Conservation (phyloP, 2,797 vertebrate genomes). For the Glyptemys insculpta region DNA sequence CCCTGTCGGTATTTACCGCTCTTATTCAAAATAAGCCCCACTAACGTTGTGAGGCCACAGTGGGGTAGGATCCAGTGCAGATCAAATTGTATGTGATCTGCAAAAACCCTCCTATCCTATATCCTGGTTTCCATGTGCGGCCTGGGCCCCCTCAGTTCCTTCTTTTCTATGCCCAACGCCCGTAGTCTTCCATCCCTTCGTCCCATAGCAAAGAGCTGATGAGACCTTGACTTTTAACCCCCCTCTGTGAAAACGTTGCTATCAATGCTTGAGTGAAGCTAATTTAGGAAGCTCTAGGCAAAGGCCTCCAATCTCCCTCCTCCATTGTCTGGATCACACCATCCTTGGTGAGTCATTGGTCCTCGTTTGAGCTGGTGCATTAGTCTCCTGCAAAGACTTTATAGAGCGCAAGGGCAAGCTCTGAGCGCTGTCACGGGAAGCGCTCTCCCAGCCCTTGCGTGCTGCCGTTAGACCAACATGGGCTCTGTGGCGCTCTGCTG, state of each 20-base stretch:
- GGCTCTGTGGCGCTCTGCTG: neutral
- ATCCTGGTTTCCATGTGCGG: neutral
- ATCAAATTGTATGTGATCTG: neutral
- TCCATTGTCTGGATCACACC: neutral
- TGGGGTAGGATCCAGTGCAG: conserved; percentile 16
- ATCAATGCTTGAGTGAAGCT: conserved; percentile 1
- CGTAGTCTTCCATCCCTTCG: neutral
- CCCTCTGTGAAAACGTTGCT: conserved; percentile 14
- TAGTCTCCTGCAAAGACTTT: neutral
- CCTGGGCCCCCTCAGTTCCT: conserved; percentile 12
- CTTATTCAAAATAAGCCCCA: neutral
- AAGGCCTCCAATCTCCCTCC: neutral
- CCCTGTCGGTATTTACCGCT: neutral
- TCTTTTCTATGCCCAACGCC: conserved; percentile 28
- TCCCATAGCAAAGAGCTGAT: conserved; percentile 17
- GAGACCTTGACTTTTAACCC: neutral
- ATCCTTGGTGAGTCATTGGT: neutral
- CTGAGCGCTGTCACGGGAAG: too few species aligned
- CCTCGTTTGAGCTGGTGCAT: neutral
- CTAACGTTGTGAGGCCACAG: neutral
- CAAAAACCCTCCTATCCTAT: conserved; percentile 49
- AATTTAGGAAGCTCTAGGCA: neutral
- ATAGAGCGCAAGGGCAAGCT: neutral
- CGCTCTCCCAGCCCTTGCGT: neutral
- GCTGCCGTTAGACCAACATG: neutral